phyloP scores from a whole-genome alignment of 2,113 vertebrate genomes.

The Pteronura brasiliensis region DNA sequence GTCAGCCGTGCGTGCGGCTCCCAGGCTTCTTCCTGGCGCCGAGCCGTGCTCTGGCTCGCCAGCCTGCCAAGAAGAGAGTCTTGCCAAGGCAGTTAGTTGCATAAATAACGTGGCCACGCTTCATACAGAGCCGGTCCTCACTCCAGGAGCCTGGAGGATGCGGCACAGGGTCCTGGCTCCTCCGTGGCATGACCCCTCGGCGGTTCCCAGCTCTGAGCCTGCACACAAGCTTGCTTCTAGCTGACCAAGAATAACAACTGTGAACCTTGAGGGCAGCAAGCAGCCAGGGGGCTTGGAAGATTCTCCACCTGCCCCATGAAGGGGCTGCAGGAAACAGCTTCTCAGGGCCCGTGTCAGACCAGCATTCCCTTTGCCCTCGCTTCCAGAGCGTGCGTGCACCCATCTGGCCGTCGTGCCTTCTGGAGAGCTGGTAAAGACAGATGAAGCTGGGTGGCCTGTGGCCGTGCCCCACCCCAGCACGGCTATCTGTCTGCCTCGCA shows the following conservation, averaged over 20 bases:
- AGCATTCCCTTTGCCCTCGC: rapidly evolving
- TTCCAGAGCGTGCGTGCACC: no score
- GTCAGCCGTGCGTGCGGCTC: rapidly evolving
- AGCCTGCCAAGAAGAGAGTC: background rate
- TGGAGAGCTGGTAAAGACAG: background rate
- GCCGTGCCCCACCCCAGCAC: background rate
- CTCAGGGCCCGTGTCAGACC: rapidly evolving
- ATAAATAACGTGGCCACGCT: background rate
- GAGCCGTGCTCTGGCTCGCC: background rate
- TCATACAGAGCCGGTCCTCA: background rate
- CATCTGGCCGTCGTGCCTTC: rapidly evolving
- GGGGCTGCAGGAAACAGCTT: no score
- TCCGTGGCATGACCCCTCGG: background rate
- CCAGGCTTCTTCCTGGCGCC: background rate
- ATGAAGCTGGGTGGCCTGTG: background rate
- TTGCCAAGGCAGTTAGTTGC: background rate
- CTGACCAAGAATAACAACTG: background rate
- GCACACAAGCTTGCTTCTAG: background rate
- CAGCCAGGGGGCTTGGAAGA: rapidly evolving
- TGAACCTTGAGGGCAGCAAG: background rate
- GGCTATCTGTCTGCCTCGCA: background rate
- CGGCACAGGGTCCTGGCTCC: background rate
- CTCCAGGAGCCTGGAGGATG: background rate
- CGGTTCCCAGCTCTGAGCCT: no score
- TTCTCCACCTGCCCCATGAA: background rate